Evolutionary conservation across 1,140 invertebrate genomes (phyloP), one percentile per base, ranked within the genome.

Genomic region (Cotesia chilonis): DNA sequence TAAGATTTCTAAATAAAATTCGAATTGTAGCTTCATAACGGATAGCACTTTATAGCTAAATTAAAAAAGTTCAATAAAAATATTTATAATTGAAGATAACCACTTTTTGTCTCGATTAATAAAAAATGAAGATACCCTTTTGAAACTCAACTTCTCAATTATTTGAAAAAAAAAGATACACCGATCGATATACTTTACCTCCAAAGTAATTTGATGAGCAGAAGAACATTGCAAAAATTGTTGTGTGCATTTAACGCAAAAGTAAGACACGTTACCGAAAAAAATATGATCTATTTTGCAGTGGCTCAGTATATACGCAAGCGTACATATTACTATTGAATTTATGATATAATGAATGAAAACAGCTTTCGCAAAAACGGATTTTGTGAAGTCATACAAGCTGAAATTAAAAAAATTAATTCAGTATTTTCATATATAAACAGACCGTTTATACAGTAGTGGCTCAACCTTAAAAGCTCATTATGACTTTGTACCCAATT

Each of bases 151-250:
- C n/a, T n/a, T n/a, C n/a, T n/a, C n/a, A n/a, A n/a, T n/a, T n/a
- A n/a, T 28, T 28, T 28, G 28, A 28, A 28, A 28, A 28, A 28
- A 28, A 28, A 28, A 28, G 28, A 28, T 28, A 28, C 28, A 17
- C 52, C 5, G 12, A 55, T 28, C 2, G 12, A 20, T 20, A 9
- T 59, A 6, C 5, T 5, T 47, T 59, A 59, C 57, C 57, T 59
- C 57, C 9, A 20, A 17, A 59, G 57, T 59, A 9, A 59, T 20
- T 59, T 59, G 57, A 59, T 59, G 14, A 17, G 57, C 57, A 20
- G 57, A 59, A 20, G 20, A 20, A 59, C 57, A 59, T 59, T 59
- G 57, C 9, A 59, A 59, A 59, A 59, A 59, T 59, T 59, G 57
- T 20, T 20, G 20, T 6, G 57, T 20, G 5, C 35, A n/a, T 36